Base-by-base conservation (phyloP, 2,797 vertebrate species). In the Hydrophis major region DNA sequence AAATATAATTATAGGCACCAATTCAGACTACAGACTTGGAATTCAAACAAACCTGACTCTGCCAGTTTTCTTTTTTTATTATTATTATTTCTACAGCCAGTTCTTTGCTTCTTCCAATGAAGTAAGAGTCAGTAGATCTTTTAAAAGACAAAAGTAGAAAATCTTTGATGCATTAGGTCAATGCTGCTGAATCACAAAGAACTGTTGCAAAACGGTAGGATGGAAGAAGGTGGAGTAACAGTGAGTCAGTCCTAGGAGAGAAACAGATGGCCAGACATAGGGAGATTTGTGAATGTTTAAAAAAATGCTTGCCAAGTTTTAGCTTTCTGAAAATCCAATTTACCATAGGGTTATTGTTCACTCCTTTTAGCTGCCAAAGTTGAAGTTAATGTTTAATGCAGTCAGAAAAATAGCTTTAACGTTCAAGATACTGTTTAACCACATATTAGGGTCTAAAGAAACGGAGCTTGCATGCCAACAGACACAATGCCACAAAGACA, bases 161-260 rank as follows among this genome's bases (percentile, higher is more conserved):
- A 89, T 59, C 27, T 86, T 69, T 89, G 92, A 83, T 69, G 59
- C 16, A 25, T 66, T 13, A 95, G 87, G 89, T 88, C 87, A n/a
- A 63, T 42, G 37, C 42, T 92, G 37, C 0, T 12, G 22, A 91
- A 47, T 28, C 90, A 89, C n/a, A 57, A 89, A 74, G 55, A 89
- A 42, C 32, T 86, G 56, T n/a, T 74, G 53, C n/a, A 91, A 92
- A 83, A 37, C 42, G 59, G 42, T 55, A 55, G 94, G 88, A 56
- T 20, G 87, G 37, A 94, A 90, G 87, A 92, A 47, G 92, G 83
- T 89, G 91, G 14, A 86, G 37, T 93, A 94, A 92, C 57, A 87
- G 92, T n/a, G 12, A 27, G 53, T 91, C 14, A 86, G 14, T 18
- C 47, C 25, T 56, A 47, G 16, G 13, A 61, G 42, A 55, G 0